Percentiles rank a stretch among this genome's conserved stretches.
Evolutionary conservation across 2,113 vertebrate genomes (phyloP).

Genomic region (Marcusenius ussheri): DNA sequence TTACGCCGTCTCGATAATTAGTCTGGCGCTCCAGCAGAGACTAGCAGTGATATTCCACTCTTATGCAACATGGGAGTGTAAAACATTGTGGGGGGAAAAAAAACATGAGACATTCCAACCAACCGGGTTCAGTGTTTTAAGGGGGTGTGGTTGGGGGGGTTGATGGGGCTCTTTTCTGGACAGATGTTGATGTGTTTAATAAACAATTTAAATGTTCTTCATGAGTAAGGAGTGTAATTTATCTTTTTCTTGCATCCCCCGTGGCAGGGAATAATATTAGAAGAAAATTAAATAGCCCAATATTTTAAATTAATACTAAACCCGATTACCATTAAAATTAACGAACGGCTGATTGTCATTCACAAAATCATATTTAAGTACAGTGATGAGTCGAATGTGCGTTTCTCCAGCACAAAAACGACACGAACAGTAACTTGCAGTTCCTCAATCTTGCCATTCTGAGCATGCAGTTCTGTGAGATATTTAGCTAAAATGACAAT

Average conservation of each 20-base stretch:
- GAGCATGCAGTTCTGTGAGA: background rate
- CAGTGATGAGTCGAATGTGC: constrained; percentile 26
- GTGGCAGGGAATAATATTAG: constrained; percentile 28
- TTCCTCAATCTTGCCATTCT: background rate
- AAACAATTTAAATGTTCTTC: constrained; percentile 10
- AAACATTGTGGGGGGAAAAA: background rate
- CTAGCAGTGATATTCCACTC: constrained; percentile 1
- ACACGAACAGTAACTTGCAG: background rate
- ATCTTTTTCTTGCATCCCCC: background rate
- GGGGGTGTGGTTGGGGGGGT: background rate
- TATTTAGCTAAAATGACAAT: background rate
- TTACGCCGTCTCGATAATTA: background rate
- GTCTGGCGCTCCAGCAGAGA: background rate
- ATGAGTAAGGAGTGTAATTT: background rate
- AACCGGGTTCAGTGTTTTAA: background rate
- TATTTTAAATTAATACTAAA: constrained; percentile 32
- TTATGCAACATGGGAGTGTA: background rate
- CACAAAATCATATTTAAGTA: constrained; percentile 28
- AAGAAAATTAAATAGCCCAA: constrained; percentile 22
- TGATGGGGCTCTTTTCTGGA: background rate
- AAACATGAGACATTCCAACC: background rate
- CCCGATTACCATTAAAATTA: background rate
- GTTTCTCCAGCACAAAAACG: constrained; percentile 3
- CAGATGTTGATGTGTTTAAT: background rate
- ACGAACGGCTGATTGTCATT: constrained; percentile 13